A percentile compares a stretch with the other conserved stretches of the same genome.
Evolutionary conservation across 2,888 invertebrate species (phyloP).

Genomic region (Desoria tigrina): DNA sequence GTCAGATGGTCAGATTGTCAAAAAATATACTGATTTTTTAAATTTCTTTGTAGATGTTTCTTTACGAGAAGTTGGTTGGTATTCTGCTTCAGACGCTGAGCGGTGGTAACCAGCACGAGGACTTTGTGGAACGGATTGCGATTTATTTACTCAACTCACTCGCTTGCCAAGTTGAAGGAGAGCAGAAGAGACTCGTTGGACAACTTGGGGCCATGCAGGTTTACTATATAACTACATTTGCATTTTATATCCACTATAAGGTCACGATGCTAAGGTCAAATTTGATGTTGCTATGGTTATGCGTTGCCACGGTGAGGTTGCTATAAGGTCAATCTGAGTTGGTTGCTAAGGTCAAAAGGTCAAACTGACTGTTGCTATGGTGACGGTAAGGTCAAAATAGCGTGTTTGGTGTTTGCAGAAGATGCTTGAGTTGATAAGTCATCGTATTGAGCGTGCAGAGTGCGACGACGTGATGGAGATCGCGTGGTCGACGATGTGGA

Average conservation of each 20-base stretch:
- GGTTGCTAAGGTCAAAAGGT: no score
- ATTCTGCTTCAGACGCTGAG: constrained; percentile 79
- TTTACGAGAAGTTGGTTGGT: constrained; percentile 81
- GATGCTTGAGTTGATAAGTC: constrained; percentile 84
- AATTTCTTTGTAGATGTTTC: constrained; percentile 79
- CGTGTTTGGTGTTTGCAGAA: no score
- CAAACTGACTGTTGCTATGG: no score
- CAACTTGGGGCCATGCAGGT: constrained; percentile 83
- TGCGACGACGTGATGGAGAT: constrained; percentile 97
- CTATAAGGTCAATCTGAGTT: no score
- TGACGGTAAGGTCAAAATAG: no score
- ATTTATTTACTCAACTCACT: constrained; percentile 92
- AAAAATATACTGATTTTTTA: constrained; percentile 3
- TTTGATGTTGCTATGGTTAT: no score
- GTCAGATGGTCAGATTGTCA: neutral
- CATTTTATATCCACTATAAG: no score
- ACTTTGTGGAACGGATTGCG: constrained; percentile 90
- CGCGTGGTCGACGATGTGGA: constrained; percentile 99
- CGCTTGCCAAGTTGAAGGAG: constrained; percentile 93
- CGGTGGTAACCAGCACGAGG: constrained; percentile 64
- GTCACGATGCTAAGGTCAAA: no score
- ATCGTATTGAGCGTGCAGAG: constrained; percentile 71
- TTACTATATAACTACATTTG: constrained; percentile 40
- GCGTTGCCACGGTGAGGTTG: no score
- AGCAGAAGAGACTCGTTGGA: constrained; percentile 87